Conservation (phyloP, 1,140 invertebrate genomes). For the Sesamia nonagrioides region DNA sequence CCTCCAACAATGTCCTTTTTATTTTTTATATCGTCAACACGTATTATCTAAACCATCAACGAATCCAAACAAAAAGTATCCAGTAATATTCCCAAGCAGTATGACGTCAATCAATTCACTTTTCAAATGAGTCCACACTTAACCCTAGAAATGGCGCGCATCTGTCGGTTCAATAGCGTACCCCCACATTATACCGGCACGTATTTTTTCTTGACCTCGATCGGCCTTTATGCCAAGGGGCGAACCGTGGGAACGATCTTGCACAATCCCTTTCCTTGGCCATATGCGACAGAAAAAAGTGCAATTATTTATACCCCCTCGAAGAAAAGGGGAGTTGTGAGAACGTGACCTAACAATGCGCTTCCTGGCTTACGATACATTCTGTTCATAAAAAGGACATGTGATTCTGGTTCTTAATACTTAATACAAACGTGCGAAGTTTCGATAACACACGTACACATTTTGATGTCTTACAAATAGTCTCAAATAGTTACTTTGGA, state of each 20-base stretch:
- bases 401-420: conserved; percentile 73
- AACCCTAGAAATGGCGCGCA: conserved; percentile 79
- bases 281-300: conserved; percentile 87
- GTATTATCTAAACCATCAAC: too few species aligned
- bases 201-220: conserved; percentile 86
- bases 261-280: conserved; percentile 85
- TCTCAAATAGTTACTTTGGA: conserved; percentile 72
- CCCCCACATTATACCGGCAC: conserved; percentile 81
- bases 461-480: conserved; percentile 79
- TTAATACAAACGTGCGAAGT: conserved; percentile 67
- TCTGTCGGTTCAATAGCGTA: conserved; percentile 81
- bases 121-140: conserved; percentile 76
- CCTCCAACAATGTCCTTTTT: neutral
- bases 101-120: conserved; percentile 75
- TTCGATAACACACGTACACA: conserved; percentile 65
- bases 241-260: conserved; percentile 85
- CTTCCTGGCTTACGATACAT: conserved; percentile 85
- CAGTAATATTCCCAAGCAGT: conserved; percentile 57
- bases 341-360: conserved; percentile 87
- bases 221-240: conserved; percentile 81
- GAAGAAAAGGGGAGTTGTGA: conserved; percentile 86
- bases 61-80: conserved; percentile 39
- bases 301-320: conserved; percentile 87
- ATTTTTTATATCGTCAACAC: too few species aligned
- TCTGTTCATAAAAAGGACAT: conserved; percentile 65